Conservation (phyloP, 1,140 invertebrate genomes). For the Agraylea sexmaculata region DNA sequence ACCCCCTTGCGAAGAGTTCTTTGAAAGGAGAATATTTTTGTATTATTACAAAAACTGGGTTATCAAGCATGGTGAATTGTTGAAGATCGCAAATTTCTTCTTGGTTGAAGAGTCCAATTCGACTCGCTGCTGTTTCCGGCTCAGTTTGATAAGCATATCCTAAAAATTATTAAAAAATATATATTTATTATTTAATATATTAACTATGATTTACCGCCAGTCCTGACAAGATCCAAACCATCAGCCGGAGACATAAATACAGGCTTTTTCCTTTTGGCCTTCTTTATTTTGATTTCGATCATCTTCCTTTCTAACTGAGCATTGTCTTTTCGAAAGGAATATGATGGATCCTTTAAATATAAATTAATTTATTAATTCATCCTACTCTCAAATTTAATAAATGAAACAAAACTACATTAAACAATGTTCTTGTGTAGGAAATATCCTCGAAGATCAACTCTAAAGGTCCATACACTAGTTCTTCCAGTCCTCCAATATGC, state of each 20-base stretch:
- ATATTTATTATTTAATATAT: background rate
- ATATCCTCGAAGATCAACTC: slow-evolving; percentile 36
- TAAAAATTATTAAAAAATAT: slow-evolving; percentile 12
- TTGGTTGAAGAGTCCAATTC: slow-evolving; percentile 33
- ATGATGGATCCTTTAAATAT: slow-evolving; percentile 16
- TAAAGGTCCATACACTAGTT: slow-evolving; percentile 29
- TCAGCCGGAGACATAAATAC: slow-evolving; percentile 24
- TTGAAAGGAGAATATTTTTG: slow-evolving; percentile 38
- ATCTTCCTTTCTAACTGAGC: slow-evolving; percentile 29
- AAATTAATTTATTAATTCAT: background rate
- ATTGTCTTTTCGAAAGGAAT: slow-evolving; percentile 9
- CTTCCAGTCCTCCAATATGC: slow-evolving; percentile 27
- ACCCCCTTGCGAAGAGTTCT: slow-evolving; percentile 32
- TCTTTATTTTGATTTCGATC: slow-evolving; percentile 30
- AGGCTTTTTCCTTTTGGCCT: slow-evolving; percentile 23
- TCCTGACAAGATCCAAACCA: slow-evolving; percentile 28
- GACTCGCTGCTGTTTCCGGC: slow-evolving; percentile 34
- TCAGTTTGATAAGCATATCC: slow-evolving; percentile 40
- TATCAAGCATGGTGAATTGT: slow-evolving; percentile 30
- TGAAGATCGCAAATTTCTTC: slow-evolving; percentile 36
- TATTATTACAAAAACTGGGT: slow-evolving; percentile 31
- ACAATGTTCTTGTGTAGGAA: slow-evolving; percentile 33
- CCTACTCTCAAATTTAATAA: background rate
- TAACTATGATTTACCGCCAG: slow-evolving; percentile 25
- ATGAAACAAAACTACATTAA: slow-evolving; percentile 24